phyloP scores from a whole-genome alignment of 2,888 invertebrate species.

The Byasa hedistus region DNA sequence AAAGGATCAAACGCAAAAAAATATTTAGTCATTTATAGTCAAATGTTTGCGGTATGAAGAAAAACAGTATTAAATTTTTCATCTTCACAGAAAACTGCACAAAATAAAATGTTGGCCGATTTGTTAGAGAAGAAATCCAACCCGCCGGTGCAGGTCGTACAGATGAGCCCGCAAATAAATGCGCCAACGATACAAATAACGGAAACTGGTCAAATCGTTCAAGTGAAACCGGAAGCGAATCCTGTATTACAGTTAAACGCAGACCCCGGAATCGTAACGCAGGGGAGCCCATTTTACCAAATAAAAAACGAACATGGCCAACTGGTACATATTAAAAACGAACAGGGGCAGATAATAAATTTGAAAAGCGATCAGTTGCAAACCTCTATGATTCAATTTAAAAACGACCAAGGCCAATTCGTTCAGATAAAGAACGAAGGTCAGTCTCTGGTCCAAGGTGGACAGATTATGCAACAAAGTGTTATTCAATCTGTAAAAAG shows the following conservation, averaged over 20 bases:
- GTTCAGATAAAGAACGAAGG: conserved; percentile 35
- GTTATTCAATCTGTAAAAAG: conserved; percentile 42
- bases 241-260: conserved; percentile 61
- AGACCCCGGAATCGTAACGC: conserved; percentile 48
- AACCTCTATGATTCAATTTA: conserved; percentile 55
- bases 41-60: not conserved
- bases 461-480: conserved; percentile 39
- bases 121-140: conserved; percentile 87
- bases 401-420: conserved; percentile 53
- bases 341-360: conserved; percentile 72
- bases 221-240: conserved; percentile 62
- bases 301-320: conserved; percentile 74
- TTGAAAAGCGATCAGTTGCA: conserved; percentile 62
- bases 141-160: conserved; percentile 75
- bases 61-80: not conserved
- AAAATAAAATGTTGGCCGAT: conserved; percentile 91
- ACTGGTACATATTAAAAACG: conserved; percentile 68
- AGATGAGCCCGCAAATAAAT: conserved; percentile 68
- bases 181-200: conserved; percentile 75
- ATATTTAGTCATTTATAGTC: too few relatives aligned
- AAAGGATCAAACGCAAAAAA: too few relatives aligned
- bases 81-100: conserved; percentile 61
- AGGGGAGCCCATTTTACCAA: conserved; percentile 62
- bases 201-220: conserved; percentile 72
- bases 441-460: conserved; percentile 35